These are phyloP conservation scores for Strigamia maritima DNA, from an alignment of 2,888 invertebrate species.

Conservation along the genomic window DNA sequence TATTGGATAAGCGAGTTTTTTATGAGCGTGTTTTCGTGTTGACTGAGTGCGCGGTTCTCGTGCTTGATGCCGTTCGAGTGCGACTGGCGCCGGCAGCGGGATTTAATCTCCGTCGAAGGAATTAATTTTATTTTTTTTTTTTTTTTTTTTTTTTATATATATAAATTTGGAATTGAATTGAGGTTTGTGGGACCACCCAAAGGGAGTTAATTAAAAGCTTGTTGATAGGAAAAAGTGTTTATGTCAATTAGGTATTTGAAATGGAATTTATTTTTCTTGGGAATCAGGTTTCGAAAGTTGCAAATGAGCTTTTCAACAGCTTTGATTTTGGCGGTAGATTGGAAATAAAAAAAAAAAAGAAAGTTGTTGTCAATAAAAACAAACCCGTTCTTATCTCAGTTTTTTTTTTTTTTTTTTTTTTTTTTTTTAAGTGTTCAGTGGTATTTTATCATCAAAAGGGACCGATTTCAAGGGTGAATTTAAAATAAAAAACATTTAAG, in stretches of 20 bases:
- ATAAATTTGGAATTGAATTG: not conserved
- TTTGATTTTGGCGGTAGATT: slow-evolving; percentile 10
- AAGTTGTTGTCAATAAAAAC: not conserved
- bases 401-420: too few species aligned
- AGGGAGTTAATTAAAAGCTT: not conserved
- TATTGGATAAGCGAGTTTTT: not conserved
- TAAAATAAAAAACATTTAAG: not conserved
- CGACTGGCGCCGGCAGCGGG: too few species aligned
- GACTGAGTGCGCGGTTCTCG: too few species aligned
- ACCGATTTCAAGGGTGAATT: not conserved
- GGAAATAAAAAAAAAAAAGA: not conserved
- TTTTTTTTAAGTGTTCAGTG: too few species aligned
- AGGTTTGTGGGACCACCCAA: not conserved
- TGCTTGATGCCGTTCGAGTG: too few species aligned
- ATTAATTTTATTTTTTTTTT: not conserved
- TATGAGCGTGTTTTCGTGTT: not conserved
- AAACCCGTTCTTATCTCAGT: not conserved
- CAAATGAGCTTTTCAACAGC: not conserved
- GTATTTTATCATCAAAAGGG: not conserved
- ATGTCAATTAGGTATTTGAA: not conserved
- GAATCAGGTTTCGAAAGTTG: not conserved
- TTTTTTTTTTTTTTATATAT: not conserved
- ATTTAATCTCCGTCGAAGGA: not conserved
- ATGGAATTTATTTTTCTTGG: not conserved
- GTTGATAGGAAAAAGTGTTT: slow-evolving; percentile 3